Evolutionary conservation across 2,113 vertebrate species (phyloP).

Genomic region (Microtus montanus): DNA sequence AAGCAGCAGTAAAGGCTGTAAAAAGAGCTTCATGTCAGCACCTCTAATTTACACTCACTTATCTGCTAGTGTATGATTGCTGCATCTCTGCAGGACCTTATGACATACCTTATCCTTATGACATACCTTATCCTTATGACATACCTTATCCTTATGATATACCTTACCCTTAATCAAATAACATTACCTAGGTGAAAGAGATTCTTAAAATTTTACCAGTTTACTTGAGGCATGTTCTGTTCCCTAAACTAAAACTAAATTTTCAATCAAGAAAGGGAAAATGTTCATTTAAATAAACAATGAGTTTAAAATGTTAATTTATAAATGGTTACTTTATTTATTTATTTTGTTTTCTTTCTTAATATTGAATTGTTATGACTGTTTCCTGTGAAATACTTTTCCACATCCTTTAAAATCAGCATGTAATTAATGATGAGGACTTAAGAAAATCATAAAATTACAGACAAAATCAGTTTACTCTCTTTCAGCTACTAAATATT

Average conservation of each 20-base stretch:
- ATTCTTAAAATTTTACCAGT: not conserved
- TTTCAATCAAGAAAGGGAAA: not conserved
- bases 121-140: no score
- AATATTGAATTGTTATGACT: not conserved
- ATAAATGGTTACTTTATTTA: not conserved
- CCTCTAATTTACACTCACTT: not conserved
- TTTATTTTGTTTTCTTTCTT: not conserved
- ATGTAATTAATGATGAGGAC: not conserved
- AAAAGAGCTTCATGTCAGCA: not conserved
- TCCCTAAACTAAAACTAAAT: not conserved
- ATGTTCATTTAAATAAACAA: not conserved
- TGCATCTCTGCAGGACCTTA: not conserved
- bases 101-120: not conserved
- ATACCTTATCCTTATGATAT: no score
- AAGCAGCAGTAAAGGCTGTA: not conserved
- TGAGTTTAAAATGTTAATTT: conserved; percentile 24
- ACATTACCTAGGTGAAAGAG: not conserved
- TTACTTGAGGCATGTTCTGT: not conserved
- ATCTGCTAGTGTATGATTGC: not conserved
- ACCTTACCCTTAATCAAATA: not conserved
- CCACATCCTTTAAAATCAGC: not conserved
- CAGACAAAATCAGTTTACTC: not conserved
- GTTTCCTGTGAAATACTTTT: not conserved
- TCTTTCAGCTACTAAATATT: not conserved
- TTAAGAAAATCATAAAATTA: not conserved